phyloP scores from a whole-genome alignment of 2,888 invertebrate genomes.

The Plagodis pulveraria region DNA sequence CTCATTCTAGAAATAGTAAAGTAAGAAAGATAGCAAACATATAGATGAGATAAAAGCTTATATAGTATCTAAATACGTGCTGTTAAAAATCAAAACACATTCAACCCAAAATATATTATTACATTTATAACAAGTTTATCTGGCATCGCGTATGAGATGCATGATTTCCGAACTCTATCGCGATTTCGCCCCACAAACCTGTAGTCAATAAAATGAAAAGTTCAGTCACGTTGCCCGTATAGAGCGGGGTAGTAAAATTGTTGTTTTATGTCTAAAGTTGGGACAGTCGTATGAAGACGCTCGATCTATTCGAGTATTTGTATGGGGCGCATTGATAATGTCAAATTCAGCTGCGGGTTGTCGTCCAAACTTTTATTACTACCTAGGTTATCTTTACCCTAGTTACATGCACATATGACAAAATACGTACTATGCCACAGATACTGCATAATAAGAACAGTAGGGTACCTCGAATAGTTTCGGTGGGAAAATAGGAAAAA shows the following conservation, averaged over 20 bases:
- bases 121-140: background rate
- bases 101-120: background rate
- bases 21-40: too few species aligned
- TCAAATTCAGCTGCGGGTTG: slow-evolving; percentile 34
- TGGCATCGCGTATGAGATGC: slow-evolving; percentile 12
- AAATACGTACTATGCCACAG: too few species aligned
- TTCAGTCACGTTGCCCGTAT: slow-evolving; percentile 44
- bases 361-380: slow-evolving; percentile 31
- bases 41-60: too few species aligned
- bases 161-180: slow-evolving; percentile 24
- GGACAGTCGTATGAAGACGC: slow-evolving; percentile 34
- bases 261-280: slow-evolving; percentile 51
- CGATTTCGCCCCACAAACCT: slow-evolving; percentile 28
- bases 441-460: too few species aligned
- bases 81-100: background rate
- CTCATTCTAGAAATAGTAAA: too few species aligned
- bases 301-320: slow-evolving; percentile 42
- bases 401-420: too few species aligned
- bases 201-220: slow-evolving; percentile 44
- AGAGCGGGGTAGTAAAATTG: slow-evolving; percentile 44
- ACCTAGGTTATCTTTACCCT: background rate
- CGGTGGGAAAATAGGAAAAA: too few species aligned
- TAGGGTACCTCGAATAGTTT: too few species aligned
- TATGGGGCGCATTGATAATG: slow-evolving; percentile 35
- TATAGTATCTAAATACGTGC: too few species aligned